These are phyloP conservation scores for Nasonia oneida DNA, from an alignment of 2,888 invertebrate genomes.

Conservation along the genomic window DNA sequence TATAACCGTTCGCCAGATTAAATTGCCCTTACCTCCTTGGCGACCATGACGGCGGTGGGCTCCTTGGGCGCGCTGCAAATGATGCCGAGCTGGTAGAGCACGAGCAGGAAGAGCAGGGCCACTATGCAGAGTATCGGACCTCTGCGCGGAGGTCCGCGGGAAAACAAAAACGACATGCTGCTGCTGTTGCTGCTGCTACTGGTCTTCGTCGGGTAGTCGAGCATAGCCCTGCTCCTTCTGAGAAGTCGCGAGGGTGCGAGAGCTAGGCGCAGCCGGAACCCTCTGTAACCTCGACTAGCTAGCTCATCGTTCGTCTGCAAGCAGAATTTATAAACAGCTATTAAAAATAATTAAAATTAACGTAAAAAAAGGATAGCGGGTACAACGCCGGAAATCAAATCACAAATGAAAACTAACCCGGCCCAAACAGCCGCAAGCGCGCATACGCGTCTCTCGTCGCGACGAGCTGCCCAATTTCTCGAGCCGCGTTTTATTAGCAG, in stretches of 20 bases:
- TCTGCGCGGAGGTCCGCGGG: slow-evolving; percentile 77
- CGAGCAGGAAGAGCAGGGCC: slow-evolving; percentile 76
- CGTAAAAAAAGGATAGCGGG: too few species aligned
- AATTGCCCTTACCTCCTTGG: slow-evolving; percentile 77
- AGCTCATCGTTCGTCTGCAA: slow-evolving; percentile 52
- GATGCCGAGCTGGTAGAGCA: slow-evolving; percentile 79
- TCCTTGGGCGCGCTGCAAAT: slow-evolving; percentile 76
- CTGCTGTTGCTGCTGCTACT: neutral
- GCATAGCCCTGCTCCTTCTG: slow-evolving; percentile 46
- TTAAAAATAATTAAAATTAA: too few species aligned
- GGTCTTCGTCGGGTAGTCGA: slow-evolving; percentile 51
- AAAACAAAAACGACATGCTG: slow-evolving; percentile 77
- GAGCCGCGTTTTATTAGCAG: slow-evolving; percentile 62
- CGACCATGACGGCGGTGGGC: slow-evolving; percentile 77
- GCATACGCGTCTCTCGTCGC: neutral
- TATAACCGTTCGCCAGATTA: too few species aligned
- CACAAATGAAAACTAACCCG: neutral
- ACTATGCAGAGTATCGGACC: slow-evolving; percentile 77
- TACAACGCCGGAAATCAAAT: neutral
- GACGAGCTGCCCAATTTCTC: neutral
- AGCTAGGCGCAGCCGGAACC: neutral
- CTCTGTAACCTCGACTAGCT: slow-evolving; percentile 19
- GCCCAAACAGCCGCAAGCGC: neutral
- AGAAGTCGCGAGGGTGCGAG: neutral
- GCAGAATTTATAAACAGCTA: neutral